Base-by-base conservation (phyloP, 2,113 vertebrate genomes). In the Acanthochromis polyacanthus region DNA sequence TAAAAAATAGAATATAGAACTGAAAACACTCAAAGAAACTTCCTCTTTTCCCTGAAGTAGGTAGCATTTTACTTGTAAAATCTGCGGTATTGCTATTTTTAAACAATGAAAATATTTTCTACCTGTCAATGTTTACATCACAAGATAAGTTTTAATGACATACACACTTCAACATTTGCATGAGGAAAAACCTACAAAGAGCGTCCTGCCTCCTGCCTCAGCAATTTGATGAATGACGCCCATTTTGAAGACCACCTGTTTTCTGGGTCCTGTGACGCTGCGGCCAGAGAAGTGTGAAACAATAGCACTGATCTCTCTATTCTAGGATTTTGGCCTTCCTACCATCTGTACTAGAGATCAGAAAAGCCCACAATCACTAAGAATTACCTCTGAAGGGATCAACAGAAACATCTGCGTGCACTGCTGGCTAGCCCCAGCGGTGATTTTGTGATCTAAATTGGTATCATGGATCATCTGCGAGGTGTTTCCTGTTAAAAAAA, bases 311-410 rank as follows among this genome's bases (percentile, higher is more conserved):
- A 88, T 92, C 82, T 87, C 80, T 64, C 22, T 28, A 28, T 40
- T 60, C 10, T 68, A 57, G 55, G 72, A 75, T 79, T 83, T 80
- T 71, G 45, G 77, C 82, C 57, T 52, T 58, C 15, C 17, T 62
- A 55, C 90, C 91, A 93, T 91, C 89, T 93, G 89, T 51, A 90
- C 62, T 65, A 4, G 1, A 46, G 63, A 82, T 80, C 70, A 82
- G 64, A 71, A 71, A 64, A 76, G 68, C 23, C 64, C 61, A 61
- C 46, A 36, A 22, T 63, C 69, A 69, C 63, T 45, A 40, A 75
- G 36, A 65, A 66, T 46, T 17, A 36, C 53, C 38, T 71, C 53
- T 70, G 61, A 88, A 88, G 78, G 80, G 79, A 81, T 89, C 63
- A 80, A 65, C 80, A 80, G 52, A 74, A 78, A 55, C 78, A 89